These are phyloP conservation scores for Noturus placidus DNA, from an alignment of 2,113 vertebrate genomes.

Conservation along the genomic window DNA sequence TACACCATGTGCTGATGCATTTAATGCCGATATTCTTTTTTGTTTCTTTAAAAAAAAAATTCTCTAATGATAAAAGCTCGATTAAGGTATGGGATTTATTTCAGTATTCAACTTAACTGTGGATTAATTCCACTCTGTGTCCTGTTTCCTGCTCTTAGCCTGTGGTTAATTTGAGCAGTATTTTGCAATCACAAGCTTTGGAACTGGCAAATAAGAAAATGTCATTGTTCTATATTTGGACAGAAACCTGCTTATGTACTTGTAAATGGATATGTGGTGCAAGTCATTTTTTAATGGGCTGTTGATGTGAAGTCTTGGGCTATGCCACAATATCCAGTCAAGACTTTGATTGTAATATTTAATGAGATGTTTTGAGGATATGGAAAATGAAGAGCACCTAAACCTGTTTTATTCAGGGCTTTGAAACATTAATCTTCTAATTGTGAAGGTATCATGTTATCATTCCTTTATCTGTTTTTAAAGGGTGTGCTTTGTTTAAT, in stretches of 20 bases:
- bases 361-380: constrained; percentile 23
- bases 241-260: constrained; percentile 44
- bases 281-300: constrained; percentile 39
- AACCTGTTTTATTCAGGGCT: constrained; percentile 39
- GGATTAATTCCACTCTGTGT: constrained; percentile 29
- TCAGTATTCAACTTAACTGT: not conserved
- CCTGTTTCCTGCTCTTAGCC: constrained; percentile 33
- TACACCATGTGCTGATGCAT: constrained; percentile 41
- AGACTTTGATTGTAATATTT: constrained; percentile 2
- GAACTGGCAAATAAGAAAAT: constrained; percentile 19
- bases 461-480: constrained; percentile 24
- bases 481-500: constrained; percentile 23
- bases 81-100: constrained; percentile 12
- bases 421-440: constrained; percentile 18
- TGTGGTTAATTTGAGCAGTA: constrained; percentile 33
- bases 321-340: constrained; percentile 20
- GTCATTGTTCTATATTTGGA: constrained; percentile 27
- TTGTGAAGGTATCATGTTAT: constrained; percentile 13
- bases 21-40: constrained; percentile 23
- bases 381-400: constrained; percentile 34
- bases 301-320: constrained; percentile 39
- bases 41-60: not conserved
- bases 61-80: constrained; percentile 22
- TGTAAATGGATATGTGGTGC: constrained; percentile 44
- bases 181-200: constrained; percentile 20